These are phyloP conservation scores for Exephanes ischioxanthus DNA, from an alignment of 2,888 invertebrate species.

Conservation along the genomic window DNA sequence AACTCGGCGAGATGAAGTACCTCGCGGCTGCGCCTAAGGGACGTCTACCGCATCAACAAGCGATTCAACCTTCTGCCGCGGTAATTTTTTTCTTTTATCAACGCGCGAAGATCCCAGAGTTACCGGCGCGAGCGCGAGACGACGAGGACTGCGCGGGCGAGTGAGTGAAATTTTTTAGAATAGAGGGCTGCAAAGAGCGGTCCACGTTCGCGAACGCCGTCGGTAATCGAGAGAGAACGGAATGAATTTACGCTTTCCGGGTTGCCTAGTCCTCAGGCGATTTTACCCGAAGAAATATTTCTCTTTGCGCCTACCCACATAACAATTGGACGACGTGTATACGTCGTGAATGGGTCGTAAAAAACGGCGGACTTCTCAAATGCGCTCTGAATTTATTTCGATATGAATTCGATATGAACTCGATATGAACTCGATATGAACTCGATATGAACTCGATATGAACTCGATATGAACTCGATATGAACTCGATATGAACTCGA, in stretches of 20 bases:
- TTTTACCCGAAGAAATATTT: background rate
- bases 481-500: no score
- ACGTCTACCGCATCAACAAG: background rate
- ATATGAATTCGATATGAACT: no score
- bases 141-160: background rate
- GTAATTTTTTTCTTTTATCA: background rate
- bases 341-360: no score
- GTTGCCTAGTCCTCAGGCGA: constrained; percentile 11
- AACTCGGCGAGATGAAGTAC: background rate
- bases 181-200: constrained; percentile 5
- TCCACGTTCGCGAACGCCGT: background rate
- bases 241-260: background rate
- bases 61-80: constrained; percentile 22
- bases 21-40: constrained; percentile 12
- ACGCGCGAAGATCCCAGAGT: constrained; percentile 5
- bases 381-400: no score
- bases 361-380: no score
- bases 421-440: no score
- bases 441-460: no score
- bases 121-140: constrained; percentile 18
- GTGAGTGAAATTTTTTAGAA: constrained; percentile 9
- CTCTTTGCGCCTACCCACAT: no score
- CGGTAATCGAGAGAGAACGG: background rate
- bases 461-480: no score
- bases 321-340: no score